phyloP scores from a whole-genome alignment of 2,113 vertebrate genomes.

The Sporophila hypoxantha region DNA sequence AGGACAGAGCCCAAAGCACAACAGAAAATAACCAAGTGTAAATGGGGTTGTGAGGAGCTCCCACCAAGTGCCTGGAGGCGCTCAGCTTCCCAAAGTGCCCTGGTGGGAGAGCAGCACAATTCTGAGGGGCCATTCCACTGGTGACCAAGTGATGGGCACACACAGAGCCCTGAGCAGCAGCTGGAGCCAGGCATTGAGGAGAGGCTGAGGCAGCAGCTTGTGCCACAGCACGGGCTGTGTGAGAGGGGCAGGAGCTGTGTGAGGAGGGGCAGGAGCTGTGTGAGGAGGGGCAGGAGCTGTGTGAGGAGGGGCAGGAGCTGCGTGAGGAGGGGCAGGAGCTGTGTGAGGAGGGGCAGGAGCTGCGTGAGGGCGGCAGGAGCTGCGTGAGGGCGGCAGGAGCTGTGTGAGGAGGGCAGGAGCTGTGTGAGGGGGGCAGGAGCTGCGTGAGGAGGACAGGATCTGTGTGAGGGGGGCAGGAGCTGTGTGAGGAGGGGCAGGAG shows the following conservation, averaged over 20 bases:
- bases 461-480: no score
- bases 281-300: no score
- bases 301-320: no score
- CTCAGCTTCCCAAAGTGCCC: background rate
- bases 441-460: no score
- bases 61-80: accelerated
- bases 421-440: no score
- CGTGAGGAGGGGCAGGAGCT: no score
- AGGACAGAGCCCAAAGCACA: background rate
- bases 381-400: no score
- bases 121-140: accelerated
- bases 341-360: no score
- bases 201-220: background rate
- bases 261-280: no score
- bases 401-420: no score
- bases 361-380: no score
- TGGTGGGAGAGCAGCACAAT: background rate
- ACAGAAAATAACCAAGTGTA: background rate
- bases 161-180: background rate
- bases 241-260: accelerated
- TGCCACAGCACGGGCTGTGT: accelerated
- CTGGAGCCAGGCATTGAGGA: accelerated
- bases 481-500: no score
- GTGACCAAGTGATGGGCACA: background rate
- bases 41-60: background rate